A percentile compares a stretch with the other conserved stretches of the same genome.
These are phyloP conservation scores for Lordiphosa fenestrarum DNA, from an alignment of 2,888 invertebrate species.

Conservation along the genomic window DNA sequence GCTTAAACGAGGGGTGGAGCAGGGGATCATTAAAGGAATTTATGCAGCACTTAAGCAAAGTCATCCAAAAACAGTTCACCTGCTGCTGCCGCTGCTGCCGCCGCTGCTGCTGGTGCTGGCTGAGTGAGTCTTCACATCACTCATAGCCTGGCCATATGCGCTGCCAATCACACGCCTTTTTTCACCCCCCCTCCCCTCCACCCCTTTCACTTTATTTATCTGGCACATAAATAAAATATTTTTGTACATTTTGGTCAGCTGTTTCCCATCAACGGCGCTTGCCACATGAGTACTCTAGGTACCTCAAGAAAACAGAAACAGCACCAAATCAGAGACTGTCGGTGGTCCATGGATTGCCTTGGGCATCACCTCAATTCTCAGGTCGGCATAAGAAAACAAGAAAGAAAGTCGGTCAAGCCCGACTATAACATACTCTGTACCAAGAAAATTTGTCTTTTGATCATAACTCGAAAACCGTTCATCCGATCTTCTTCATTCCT, in stretches of 20 bases:
- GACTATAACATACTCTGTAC: no score
- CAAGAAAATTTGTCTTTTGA: no score
- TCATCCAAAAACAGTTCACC: no score
- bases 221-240: slow-evolving; percentile 69
- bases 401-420: no score
- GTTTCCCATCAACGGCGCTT: slow-evolving; percentile 67
- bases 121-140: slow-evolving; percentile 7
- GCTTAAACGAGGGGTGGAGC: slow-evolving; percentile 2
- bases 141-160: not conserved
- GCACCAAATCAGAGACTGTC: slow-evolving; percentile 31
- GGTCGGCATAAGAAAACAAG: slow-evolving; percentile 33
- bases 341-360: slow-evolving; percentile 45
- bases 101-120: no score
- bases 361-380: slow-evolving; percentile 39
- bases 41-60: slow-evolving; percentile 8
- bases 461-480: no score
- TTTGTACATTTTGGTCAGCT: slow-evolving; percentile 65
- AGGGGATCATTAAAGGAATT: slow-evolving; percentile 18
- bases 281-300: slow-evolving; percentile 30
- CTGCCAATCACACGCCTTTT: no score
- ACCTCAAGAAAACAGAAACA: slow-evolving; percentile 6
- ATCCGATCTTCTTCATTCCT: no score
- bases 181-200: not conserved
- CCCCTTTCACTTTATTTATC: slow-evolving; percentile 57
- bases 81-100: no score